Evolutionary conservation across 1,140 invertebrate species (phyloP).

Genomic region (Nomia melanderi): DNA sequence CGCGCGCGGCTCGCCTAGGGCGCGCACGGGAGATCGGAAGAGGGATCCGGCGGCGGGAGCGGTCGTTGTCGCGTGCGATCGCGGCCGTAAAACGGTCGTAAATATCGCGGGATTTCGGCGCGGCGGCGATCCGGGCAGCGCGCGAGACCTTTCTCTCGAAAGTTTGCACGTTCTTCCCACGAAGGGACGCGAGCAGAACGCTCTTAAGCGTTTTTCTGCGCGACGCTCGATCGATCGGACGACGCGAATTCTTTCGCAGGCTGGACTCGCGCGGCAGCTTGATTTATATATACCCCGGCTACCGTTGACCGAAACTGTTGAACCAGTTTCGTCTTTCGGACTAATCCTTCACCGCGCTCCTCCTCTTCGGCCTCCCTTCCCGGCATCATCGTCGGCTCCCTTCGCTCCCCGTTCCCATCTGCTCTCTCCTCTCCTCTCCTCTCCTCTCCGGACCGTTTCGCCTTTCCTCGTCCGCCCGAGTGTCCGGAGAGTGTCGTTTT

Average conservation of each 20-base stretch:
- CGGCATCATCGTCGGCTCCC: neutral
- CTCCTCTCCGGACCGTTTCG: neutral
- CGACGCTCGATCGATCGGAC: conserved; percentile 67
- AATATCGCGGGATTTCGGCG: neutral
- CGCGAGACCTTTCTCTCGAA: conserved; percentile 25
- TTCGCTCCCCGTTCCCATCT: neutral
- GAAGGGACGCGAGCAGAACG: conserved; percentile 60
- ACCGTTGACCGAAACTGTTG: conserved; percentile 72
- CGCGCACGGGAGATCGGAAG: too few species aligned
- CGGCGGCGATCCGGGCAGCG: neutral
- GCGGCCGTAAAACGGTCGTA: neutral
- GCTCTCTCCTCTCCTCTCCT: conserved; percentile 18
- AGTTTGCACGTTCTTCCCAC: conserved; percentile 64
- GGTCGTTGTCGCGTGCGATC: neutral
- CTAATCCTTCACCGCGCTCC: conserved; percentile 62
- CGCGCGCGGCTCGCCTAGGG: neutral
- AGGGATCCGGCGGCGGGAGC: neutral
- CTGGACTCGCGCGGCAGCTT: conserved; percentile 68
- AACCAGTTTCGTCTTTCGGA: conserved; percentile 75
- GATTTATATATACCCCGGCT: conserved; percentile 68
- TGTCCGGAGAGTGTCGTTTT: conserved; percentile 20
- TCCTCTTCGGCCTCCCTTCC: conserved; percentile 2
- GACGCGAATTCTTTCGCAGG: conserved; percentile 71
- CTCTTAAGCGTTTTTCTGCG: conserved; percentile 71
- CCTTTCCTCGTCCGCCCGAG: conserved; percentile 13